phyloP scores from a whole-genome alignment of 2,113 vertebrate species.

The Oophaga pumilio region DNA sequence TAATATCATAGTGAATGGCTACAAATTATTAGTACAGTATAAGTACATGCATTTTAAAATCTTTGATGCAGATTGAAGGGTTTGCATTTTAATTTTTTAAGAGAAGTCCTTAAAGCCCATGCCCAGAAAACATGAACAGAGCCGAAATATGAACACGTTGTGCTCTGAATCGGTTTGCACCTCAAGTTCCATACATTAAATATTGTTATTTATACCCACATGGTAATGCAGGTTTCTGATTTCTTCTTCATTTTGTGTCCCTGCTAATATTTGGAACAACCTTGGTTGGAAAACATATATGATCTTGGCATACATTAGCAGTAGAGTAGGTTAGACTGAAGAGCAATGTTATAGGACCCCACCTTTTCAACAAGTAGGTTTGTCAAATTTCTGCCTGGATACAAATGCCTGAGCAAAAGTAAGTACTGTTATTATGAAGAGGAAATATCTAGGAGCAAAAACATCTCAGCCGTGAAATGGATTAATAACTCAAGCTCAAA shows the following conservation, averaged over 20 bases:
- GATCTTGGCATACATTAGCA: neutral
- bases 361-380: neutral
- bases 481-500: constrained; percentile 10
- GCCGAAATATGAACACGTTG: neutral
- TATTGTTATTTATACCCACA: neutral
- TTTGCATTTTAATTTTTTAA: too few relatives aligned
- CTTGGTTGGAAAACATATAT: neutral
- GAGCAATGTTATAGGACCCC: neutral
- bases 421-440: neutral
- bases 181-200: neutral
- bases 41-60: too few relatives aligned
- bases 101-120: neutral
- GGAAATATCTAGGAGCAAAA: neutral
- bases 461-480: constrained; percentile 15
- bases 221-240: neutral
- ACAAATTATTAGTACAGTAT: too few relatives aligned
- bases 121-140: neutral
- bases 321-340: neutral
- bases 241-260: neutral
- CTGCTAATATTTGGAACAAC: neutral
- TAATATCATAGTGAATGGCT: too few relatives aligned
- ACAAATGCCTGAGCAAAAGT: neutral
- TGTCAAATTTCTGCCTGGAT: neutral
- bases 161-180: neutral
- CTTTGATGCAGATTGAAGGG: too few relatives aligned